Evolutionary conservation across 2,888 invertebrate species (phyloP).

Genomic region (Nemapogon koenigi): DNA sequence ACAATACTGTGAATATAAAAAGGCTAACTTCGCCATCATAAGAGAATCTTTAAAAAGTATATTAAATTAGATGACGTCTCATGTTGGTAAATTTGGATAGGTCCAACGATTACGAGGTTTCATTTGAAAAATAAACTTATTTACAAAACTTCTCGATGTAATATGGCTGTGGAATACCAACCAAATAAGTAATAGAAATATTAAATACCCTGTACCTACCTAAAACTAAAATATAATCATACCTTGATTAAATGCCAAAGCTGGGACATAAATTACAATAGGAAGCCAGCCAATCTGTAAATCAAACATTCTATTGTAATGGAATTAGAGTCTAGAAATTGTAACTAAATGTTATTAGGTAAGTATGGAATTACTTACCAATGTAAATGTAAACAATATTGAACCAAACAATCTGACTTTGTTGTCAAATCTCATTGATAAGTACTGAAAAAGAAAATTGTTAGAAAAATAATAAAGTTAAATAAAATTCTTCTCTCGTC

Average conservation of each 20-base stretch:
- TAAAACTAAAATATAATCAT: constrained; percentile 16
- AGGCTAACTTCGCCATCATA: too few relatives aligned
- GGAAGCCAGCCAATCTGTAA: constrained; percentile 78
- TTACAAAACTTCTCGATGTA: too few relatives aligned
- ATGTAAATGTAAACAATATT: constrained; percentile 69
- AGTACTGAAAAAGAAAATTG: constrained; percentile 65
- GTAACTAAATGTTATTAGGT: neutral
- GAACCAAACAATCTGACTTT: constrained; percentile 75
- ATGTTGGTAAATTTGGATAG: too few relatives aligned
- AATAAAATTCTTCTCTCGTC: too few relatives aligned
- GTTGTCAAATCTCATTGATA: constrained; percentile 74
- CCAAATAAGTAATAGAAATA: neutral
- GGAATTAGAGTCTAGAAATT: neutral
- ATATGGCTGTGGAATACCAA: too few relatives aligned
- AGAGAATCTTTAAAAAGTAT: too few relatives aligned
- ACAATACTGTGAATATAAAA: too few relatives aligned
- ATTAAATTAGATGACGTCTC: too few relatives aligned
- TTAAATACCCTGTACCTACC: neutral
- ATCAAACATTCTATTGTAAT: constrained; percentile 4
- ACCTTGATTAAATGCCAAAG: constrained; percentile 83
- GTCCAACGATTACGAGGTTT: too few relatives aligned
- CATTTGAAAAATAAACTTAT: too few relatives aligned
- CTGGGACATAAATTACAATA: constrained; percentile 80
- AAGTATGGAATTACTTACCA: constrained; percentile 58
- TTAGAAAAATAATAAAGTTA: neutral